A percentile compares a stretch with the other conserved stretches of the same genome.
These are phyloP conservation scores for Salvator merianae DNA, from an alignment of 2,113 vertebrate species.

Conservation along the genomic window DNA sequence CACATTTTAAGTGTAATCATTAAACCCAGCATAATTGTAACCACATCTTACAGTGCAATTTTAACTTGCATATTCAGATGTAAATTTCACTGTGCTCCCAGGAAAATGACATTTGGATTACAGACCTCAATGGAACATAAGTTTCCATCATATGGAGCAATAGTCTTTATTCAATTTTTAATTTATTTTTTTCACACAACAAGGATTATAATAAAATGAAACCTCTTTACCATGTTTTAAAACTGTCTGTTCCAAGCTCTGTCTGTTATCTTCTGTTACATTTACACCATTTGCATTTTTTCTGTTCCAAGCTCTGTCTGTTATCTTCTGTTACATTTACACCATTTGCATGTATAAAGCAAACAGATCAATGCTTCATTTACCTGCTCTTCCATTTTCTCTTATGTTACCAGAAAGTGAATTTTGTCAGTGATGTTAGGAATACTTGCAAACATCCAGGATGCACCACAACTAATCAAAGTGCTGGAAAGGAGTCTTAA, in stretches of 20 bases:
- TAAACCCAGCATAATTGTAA: background rate
- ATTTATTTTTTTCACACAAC: too few relatives aligned
- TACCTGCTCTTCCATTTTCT: background rate
- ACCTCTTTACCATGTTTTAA: background rate
- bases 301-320: too few relatives aligned
- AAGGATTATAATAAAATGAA: background rate
- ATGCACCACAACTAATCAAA: background rate
- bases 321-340: background rate
- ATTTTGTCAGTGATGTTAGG: background rate
- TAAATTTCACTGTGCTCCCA: too few relatives aligned
- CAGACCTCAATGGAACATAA: slow-evolving; percentile 33
- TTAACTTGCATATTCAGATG: too few relatives aligned
- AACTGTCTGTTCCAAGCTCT: background rate
- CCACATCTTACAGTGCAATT: background rate
- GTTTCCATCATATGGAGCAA: slow-evolving; percentile 39
- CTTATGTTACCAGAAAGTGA: background rate
- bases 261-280: background rate
- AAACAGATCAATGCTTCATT: background rate
- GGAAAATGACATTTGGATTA: too few relatives aligned
- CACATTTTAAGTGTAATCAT: slow-evolving; percentile 34
- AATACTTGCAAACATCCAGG: background rate
- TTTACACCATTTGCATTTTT: background rate
- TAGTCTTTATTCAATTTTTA: background rate
- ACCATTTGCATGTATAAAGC: background rate
- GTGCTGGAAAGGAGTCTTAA: background rate